Evolutionary conservation across 2,888 invertebrate species (phyloP), one percentile per base, ranked within the genome.

Genomic region (Phorcus lineatus): DNA sequence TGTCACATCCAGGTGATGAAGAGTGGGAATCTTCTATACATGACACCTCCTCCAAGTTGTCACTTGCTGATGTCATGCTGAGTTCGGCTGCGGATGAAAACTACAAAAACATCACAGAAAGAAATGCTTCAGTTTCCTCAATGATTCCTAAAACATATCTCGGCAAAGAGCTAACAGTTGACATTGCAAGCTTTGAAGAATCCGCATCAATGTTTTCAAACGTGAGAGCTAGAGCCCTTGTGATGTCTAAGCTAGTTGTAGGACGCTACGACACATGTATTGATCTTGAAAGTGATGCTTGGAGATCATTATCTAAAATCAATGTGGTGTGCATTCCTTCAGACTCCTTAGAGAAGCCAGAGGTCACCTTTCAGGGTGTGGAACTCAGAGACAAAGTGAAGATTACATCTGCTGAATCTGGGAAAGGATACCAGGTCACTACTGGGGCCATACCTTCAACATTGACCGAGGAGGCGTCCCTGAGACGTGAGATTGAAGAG

Each of bases 161-260:
- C 9, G 74, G 47, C 17, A 79, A 74, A 55, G 55, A 70, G 4
- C 24, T 79, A 40, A n/a, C 19, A 28, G 55, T 79, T 7, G 79
- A 79, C n/a, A 7, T 74, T 11, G 24, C 19, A 36, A 70, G 74
- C 47, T 40, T 74, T 31, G 55, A 54, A 76, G 16, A 4, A 22
- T 24, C 55, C n/a, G 36, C 24, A 55, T 6, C 36, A 40, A 28
- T 16, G 28, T 19, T 54, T n/a, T 76, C 54, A 31, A 13, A 76
- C 28, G 54, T 54, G 19, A 3, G 52, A 74, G 36, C 13, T n/a
- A 13, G 53, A 19, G 74, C 24, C 57, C 36, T 57, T 31, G 53
- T 74, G 74, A 13, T 79, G 28, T 79, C 79, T n/a, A 74, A 74
- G 67, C 79, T 74, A 1, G 40, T 79, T 9, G 28, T 74, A 36